These are phyloP conservation scores for Hippocampus barbouri DNA, from an alignment of 2,113 vertebrate genomes.

Conservation along the genomic window DNA sequence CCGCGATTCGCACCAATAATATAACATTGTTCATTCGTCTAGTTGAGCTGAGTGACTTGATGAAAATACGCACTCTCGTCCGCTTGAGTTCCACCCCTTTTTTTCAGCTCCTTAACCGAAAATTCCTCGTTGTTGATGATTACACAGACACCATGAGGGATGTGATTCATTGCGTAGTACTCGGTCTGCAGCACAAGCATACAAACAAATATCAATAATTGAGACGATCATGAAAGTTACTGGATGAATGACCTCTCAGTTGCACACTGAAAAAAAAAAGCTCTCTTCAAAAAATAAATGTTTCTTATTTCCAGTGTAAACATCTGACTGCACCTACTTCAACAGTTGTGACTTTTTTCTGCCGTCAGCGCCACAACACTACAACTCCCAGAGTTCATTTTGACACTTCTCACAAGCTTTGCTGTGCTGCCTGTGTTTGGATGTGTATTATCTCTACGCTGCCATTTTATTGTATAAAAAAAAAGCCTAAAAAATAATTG, in stretches of 20 bases:
- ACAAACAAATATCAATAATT: neutral
- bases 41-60: neutral
- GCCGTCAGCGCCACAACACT: too few species aligned
- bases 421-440: too few species aligned
- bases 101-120: rapidly evolving
- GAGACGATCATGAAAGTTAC: neutral
- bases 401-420: too few species aligned
- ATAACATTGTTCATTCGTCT: neutral
- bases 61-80: slow-evolving; percentile 53
- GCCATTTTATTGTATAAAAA: too few species aligned
- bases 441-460: too few species aligned
- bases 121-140: slow-evolving; percentile 67
- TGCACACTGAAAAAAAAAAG: too few species aligned
- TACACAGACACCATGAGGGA: slow-evolving; percentile 58
- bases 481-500: too few species aligned
- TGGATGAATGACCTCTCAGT: neutral
- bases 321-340: too few species aligned
- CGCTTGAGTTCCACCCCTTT: slow-evolving; percentile 40
- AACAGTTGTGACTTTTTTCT: too few species aligned
- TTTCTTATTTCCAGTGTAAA: too few species aligned
- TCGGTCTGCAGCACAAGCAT: slow-evolving; percentile 33
- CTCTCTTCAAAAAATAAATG: too few species aligned
- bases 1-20: neutral
- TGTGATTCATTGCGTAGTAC: slow-evolving; percentile 40
- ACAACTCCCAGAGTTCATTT: too few species aligned